A percentile compares a stretch with the other conserved stretches of the same genome.
Evolutionary conservation across 2,797 vertebrate genomes (phyloP).

Genomic region (Sebastes alutus): DNA sequence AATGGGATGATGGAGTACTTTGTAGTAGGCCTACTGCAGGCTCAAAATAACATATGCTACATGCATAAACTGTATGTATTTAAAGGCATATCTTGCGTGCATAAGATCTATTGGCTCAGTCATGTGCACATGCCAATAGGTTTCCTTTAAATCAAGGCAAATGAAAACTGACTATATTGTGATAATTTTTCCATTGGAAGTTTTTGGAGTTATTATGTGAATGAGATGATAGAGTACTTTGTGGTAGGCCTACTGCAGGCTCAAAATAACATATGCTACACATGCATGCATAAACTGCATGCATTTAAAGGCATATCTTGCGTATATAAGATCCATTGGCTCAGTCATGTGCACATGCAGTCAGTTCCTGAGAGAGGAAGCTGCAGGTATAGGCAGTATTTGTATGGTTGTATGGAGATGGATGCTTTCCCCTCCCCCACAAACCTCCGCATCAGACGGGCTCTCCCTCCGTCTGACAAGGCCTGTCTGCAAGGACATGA

Average conservation of each 20-base stretch:
- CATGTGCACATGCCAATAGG: constrained; percentile 25
- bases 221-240: not conserved
- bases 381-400: constrained; percentile 66
- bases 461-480: constrained; percentile 42
- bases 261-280: not conserved
- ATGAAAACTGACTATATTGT: not conserved
- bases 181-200: not conserved
- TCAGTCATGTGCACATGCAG: constrained; percentile 44
- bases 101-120: constrained; percentile 13
- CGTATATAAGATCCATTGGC: not conserved
- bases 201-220: not conserved
- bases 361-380: constrained; percentile 50
- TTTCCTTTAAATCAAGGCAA: not conserved
- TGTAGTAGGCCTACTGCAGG: not conserved
- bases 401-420: constrained; percentile 45
- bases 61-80: not conserved
- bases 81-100: constrained; percentile 2
- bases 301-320: not conserved
- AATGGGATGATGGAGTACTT: not conserved
- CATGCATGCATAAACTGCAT: not conserved
- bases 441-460: constrained; percentile 46
- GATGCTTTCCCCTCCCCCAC: constrained; percentile 65
- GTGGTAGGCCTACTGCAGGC: not conserved
- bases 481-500: constrained; percentile 65
- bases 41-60: not conserved